A percentile compares a stretch with the other conserved stretches of the same genome.
Conservation (phyloP, 2,888 invertebrate genomes). For the Hofmannophila pseudospretella region DNA sequence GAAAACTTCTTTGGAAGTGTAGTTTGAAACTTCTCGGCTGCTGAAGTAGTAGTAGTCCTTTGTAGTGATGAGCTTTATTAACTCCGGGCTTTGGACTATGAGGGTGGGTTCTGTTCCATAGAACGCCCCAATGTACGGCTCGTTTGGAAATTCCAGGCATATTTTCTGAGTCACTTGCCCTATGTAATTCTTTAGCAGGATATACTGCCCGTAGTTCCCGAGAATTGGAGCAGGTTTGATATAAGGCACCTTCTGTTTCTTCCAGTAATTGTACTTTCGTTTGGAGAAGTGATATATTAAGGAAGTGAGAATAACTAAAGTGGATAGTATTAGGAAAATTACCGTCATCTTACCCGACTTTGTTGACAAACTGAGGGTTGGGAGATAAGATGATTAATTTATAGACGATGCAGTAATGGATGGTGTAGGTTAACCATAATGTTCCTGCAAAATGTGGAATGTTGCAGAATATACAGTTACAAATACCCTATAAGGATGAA, state of each 20-base stretch:
- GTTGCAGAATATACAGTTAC: no score
- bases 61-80: conserved; percentile 32
- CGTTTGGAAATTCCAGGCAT: conserved; percentile 23
- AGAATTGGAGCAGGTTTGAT: conserved; percentile 22
- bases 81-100: conserved; percentile 33
- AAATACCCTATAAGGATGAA: no score
- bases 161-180: conserved; percentile 17
- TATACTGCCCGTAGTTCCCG: conserved; percentile 27
- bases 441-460: no score
- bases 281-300: neutral
- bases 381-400: neutral
- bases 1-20: conserved; percentile 28
- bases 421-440: neutral
- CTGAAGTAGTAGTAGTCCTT: conserved; percentile 42
- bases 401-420: neutral
- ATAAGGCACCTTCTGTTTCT: conserved; percentile 21
- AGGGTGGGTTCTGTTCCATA: conserved; percentile 30
- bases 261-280: conserved; percentile 27
- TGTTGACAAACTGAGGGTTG: neutral
- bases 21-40: conserved; percentile 36
- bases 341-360: neutral
- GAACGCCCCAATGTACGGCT: conserved; percentile 31
- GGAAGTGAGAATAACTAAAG: neutral
- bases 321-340: neutral
- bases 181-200: conserved; percentile 19